Percentiles rank a stretch among this genome's conserved stretches.
Evolutionary conservation across 2,797 vertebrate genomes (phyloP).

Genomic region (Macropus fuliginosus): DNA sequence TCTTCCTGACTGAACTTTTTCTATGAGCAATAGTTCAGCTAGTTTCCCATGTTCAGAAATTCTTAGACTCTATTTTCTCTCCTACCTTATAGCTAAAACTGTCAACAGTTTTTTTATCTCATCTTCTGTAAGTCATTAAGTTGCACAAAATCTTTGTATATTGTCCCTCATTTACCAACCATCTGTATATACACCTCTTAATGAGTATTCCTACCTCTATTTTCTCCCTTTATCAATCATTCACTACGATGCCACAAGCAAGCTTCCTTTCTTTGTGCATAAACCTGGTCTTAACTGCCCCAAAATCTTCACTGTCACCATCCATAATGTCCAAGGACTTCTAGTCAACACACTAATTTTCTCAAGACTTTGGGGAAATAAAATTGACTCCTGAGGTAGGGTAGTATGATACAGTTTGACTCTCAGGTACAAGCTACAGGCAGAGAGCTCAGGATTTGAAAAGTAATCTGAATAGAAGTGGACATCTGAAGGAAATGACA

Average conservation of each 20-base stretch:
- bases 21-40: background rate
- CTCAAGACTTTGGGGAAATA: background rate
- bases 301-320: background rate
- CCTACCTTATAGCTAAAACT: background rate
- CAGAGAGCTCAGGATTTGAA: background rate
- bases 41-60: background rate
- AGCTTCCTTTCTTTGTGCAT: background rate
- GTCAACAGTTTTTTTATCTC: background rate
- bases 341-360: background rate
- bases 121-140: background rate
- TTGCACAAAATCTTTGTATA: background rate
- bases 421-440: background rate
- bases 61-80: background rate
- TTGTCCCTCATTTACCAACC: background rate
- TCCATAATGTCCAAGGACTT: background rate
- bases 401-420: background rate
- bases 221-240: background rate
- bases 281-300: background rate
- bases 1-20: background rate
- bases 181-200: too few species aligned
- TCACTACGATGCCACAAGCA: background rate
- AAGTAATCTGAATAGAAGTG: background rate
- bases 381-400: too few species aligned
- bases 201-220: background rate
- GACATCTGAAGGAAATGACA: background rate